A percentile compares a stretch with the other conserved stretches of the same genome.
phyloP scores from a whole-genome alignment of 2,797 vertebrate species.

The Gymnopithys bicolor region DNA sequence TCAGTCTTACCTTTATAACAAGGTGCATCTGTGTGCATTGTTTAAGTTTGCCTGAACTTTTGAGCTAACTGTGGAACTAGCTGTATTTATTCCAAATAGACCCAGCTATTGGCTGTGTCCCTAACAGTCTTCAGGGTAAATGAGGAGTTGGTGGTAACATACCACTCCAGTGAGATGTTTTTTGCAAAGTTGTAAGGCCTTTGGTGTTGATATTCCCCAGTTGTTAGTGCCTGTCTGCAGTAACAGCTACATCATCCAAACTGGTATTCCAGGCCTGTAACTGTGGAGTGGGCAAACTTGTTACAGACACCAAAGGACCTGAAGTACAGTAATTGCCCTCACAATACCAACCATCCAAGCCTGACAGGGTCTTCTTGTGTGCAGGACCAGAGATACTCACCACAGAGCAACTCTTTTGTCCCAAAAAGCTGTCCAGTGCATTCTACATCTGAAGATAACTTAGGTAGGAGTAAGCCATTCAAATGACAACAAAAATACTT shows the following conservation, averaged over 20 bases:
- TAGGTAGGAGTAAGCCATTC: not conserved
- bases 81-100: not conserved
- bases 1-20: not conserved
- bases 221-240: not conserved
- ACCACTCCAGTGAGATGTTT: not conserved
- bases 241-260: not conserved
- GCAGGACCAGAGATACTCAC: not conserved
- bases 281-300: not conserved
- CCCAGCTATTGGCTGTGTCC: not conserved
- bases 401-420: not conserved
- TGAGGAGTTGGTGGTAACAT: not conserved
- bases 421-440: not conserved
- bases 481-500: not conserved
- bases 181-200: not conserved
- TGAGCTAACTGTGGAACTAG: not conserved
- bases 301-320: not conserved
- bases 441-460: not conserved
- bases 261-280: not conserved
- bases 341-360: accelerated
- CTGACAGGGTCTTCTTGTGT: not conserved
- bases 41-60: not conserved
- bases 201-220: not conserved
- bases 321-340: not conserved
- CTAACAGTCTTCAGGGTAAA: not conserved
- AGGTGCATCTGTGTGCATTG: not conserved